Conservation (phyloP, 1,140 invertebrate genomes). For the Antheraea pernyi region DNA sequence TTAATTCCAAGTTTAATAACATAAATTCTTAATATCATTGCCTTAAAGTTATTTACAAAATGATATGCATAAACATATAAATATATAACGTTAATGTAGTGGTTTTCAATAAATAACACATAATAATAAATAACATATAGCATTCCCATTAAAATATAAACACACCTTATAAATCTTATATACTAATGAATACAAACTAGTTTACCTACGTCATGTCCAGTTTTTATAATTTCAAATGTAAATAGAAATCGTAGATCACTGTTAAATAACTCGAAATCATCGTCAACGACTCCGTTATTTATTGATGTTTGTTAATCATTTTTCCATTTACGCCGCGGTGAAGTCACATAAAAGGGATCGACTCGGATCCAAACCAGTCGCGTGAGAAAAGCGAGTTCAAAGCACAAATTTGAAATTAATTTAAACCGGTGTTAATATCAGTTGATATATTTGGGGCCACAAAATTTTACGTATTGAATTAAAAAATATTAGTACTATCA, state of each 20-base stretch:
- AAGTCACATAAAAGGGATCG: conserved; percentile 24
- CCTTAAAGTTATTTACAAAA: not conserved
- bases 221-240: conserved; percentile 11
- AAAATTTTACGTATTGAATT: not conserved
- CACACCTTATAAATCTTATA: conserved; percentile 3
- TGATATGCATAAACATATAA: not conserved
- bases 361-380: conserved; percentile 23
- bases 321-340: conserved; percentile 28
- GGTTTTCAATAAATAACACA: not conserved
- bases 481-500: too few relatives aligned
- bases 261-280: conserved; percentile 15
- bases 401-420: conserved; percentile 52
- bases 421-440: conserved; percentile 33
- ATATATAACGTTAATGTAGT: not conserved
- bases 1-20: too few relatives aligned
- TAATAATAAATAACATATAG: not conserved
- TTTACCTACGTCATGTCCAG: conserved; percentile 5
- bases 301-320: conserved; percentile 32
- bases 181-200: conserved; percentile 1
- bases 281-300: conserved; percentile 31
- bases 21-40: not conserved
- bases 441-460: conserved; percentile 1
- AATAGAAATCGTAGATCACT: conserved; percentile 14
- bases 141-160: not conserved
- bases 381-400: conserved; percentile 47